Evolutionary conservation across 2,797 vertebrate genomes (phyloP).

Genomic region (Diglossa cyanea): DNA sequence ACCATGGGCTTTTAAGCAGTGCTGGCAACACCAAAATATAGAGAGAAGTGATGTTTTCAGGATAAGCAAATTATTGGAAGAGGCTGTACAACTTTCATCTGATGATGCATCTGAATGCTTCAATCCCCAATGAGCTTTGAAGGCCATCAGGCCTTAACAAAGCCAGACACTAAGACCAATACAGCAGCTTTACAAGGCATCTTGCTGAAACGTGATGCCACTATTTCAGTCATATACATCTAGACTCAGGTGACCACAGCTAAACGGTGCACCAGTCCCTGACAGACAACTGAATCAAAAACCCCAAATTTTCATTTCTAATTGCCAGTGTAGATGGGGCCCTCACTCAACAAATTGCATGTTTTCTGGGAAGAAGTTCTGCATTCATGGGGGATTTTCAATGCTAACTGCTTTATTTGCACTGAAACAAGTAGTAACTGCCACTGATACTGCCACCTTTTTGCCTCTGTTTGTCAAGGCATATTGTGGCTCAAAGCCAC

Average conservation of each 20-base stretch:
- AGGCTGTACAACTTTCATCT: background rate
- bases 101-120: background rate
- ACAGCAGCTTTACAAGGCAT: background rate
- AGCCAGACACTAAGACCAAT: background rate
- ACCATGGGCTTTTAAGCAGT: background rate
- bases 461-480: background rate
- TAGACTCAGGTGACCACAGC: background rate
- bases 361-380: background rate
- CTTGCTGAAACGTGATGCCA: background rate
- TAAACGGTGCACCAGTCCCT: background rate
- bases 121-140: background rate
- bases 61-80: background rate
- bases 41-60: background rate
- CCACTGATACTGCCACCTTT: background rate
- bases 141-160: background rate
- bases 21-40: background rate
- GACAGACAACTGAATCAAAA: rapidly evolving
- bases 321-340: background rate
- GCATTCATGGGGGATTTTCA: background rate
- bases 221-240: background rate
- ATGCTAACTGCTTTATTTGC: background rate
- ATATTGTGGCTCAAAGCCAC: background rate
- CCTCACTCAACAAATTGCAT: background rate
- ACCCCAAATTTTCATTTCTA: background rate
- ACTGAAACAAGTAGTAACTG: background rate